Percentiles rank a stretch among this genome's conserved stretches.
These are phyloP conservation scores for Ginglymostoma cirratum DNA, from an alignment of 2,113 vertebrate genomes.

Conservation along the genomic window DNA sequence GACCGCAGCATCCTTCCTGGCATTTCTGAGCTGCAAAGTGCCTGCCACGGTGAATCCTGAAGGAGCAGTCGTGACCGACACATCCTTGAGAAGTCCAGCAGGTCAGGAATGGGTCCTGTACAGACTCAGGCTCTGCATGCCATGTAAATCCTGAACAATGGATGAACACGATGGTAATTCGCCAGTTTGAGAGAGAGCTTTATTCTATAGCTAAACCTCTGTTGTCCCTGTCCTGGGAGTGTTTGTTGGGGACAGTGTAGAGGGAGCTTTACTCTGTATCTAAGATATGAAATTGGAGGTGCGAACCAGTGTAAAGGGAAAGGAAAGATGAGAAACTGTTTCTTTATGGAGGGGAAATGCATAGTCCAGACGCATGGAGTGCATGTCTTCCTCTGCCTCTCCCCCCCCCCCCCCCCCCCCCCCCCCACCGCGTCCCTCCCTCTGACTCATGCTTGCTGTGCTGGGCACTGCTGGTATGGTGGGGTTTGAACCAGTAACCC, in stretches of 20 bases:
- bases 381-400: conserved; percentile 43
- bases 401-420: conserved; percentile 58
- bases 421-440: conserved; percentile 51
- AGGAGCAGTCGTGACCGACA: background rate
- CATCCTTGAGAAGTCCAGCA: background rate
- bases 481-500: background rate
- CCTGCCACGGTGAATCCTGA: too few relatives aligned
- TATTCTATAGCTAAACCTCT: too few relatives aligned
- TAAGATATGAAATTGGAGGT: background rate
- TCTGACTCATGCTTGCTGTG: conserved; percentile 40
- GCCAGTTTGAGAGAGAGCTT: too few relatives aligned
- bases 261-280: background rate
- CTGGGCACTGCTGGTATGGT: background rate
- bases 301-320: background rate
- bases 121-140: background rate
- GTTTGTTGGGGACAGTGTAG: background rate
- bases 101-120: background rate
- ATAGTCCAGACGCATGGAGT: conserved; percentile 50
- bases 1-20: background rate
- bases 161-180: background rate
- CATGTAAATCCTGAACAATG: background rate
- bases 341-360: background rate
- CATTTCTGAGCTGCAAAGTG: background rate
- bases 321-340: conserved; percentile 1
- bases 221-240: background rate